Conservation (phyloP, 1,140 invertebrate genomes). For the Drosophila varians region DNA sequence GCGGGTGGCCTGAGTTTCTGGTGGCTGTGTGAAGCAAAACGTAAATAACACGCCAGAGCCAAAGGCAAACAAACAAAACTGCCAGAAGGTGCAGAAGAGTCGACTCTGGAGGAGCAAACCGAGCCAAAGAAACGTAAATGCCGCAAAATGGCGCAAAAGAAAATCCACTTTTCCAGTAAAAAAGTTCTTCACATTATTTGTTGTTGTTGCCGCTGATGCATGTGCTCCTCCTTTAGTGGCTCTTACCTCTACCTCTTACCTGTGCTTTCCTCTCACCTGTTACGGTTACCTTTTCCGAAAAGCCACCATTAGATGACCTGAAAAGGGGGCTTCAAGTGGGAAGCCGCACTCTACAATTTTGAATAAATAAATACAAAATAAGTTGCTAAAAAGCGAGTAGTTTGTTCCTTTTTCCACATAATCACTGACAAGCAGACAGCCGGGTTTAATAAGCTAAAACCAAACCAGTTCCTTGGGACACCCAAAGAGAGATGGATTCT, state of each 20-base stretch:
- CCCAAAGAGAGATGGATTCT: constrained; percentile 36
- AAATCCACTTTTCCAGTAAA: constrained; percentile 70
- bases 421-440: not conserved
- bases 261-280: constrained; percentile 24
- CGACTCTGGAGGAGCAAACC: constrained; percentile 1
- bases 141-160: constrained; percentile 74
- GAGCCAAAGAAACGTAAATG: constrained; percentile 68
- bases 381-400: not conserved
- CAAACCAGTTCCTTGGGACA: constrained; percentile 45
- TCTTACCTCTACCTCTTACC: constrained; percentile 13
- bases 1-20: constrained; percentile 44
- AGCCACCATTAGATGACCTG: constrained; percentile 74
- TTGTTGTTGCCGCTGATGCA: constrained; percentile 34
- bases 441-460: constrained; percentile 3
- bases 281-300: constrained; percentile 50
- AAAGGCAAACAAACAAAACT: constrained; percentile 46
- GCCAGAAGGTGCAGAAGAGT: constrained; percentile 2
- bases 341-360: constrained; percentile 66
- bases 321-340: constrained; percentile 53
- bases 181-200: constrained; percentile 59
- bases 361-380: constrained; percentile 68
- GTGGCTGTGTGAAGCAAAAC: constrained; percentile 56
- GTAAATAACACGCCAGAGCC: constrained; percentile 68
- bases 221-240: constrained; percentile 18
- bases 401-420: not conserved